Evolutionary conservation across 2,797 vertebrate species (phyloP).

Genomic region (Cetoscarus ocellatus): DNA sequence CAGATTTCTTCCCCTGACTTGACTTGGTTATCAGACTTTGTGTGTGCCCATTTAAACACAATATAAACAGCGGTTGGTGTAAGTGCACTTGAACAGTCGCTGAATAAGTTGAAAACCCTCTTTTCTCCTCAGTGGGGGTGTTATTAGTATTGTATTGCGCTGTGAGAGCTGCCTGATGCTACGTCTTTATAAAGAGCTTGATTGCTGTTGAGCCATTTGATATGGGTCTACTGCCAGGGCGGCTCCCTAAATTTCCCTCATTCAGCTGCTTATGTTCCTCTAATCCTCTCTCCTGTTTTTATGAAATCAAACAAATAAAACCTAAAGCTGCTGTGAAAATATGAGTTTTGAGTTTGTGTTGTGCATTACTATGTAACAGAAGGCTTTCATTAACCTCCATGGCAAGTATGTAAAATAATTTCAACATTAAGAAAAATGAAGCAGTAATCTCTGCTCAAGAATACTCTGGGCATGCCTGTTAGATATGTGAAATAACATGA

Average conservation of each 20-base stretch:
- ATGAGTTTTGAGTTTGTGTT: too few species aligned
- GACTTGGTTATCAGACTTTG: slow-evolving; percentile 26
- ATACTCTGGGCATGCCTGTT: too few species aligned
- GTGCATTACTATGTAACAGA: too few species aligned
- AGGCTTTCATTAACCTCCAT: too few species aligned
- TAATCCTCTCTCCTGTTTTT: slow-evolving; percentile 57
- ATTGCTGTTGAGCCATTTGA: slow-evolving; percentile 66
- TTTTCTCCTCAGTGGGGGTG: slow-evolving; percentile 45
- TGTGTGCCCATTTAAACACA: slow-evolving; percentile 37
- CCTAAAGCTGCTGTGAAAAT: too few species aligned
- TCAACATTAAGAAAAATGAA: too few species aligned
- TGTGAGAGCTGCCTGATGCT: slow-evolving; percentile 58
- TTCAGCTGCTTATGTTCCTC: slow-evolving; percentile 59
- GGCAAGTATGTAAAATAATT: too few species aligned
- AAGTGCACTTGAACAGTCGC: slow-evolving; percentile 46
- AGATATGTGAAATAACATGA: too few species aligned
- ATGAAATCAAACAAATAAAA: too few species aligned
- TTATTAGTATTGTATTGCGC: slow-evolving; percentile 61
- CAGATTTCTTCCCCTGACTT: background rate
- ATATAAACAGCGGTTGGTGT: slow-evolving; percentile 37
- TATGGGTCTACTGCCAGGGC: slow-evolving; percentile 49
- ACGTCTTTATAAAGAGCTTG: slow-evolving; percentile 68
- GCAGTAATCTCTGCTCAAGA: too few species aligned
- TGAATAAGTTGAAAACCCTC: slow-evolving; percentile 51
- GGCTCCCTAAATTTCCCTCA: slow-evolving; percentile 74